A percentile compares a stretch with the other conserved stretches of the same genome.
Evolutionary conservation across 1,140 invertebrate genomes (phyloP).

Genomic region (Armadillidium nasatum): DNA sequence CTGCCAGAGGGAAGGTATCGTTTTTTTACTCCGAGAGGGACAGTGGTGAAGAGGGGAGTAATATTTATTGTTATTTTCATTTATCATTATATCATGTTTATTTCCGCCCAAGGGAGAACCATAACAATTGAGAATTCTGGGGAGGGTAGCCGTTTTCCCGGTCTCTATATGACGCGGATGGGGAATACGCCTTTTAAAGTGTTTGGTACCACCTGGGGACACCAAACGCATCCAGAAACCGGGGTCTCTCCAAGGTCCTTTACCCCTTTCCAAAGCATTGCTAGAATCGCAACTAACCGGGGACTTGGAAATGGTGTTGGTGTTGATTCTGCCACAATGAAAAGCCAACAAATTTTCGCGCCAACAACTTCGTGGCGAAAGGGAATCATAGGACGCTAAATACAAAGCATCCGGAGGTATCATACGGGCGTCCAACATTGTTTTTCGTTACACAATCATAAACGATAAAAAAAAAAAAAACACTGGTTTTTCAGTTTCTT

Average conservation of each 20-base stretch:
- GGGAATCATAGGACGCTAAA: neutral
- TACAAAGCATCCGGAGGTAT: neutral
- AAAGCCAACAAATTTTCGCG: neutral
- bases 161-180: neutral
- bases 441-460: neutral
- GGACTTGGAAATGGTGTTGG: neutral
- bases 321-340: neutral
- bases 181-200: constrained; percentile 12
- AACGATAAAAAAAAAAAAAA: too few species aligned
- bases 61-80: too few species aligned
- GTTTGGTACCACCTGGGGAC: constrained; percentile 30
- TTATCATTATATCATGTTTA: too few species aligned
- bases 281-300: neutral
- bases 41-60: too few species aligned
- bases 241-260: constrained; percentile 27
- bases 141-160: neutral
- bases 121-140: constrained; percentile 19
- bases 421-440: neutral
- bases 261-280: constrained; percentile 8
- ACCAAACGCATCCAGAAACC: constrained; percentile 32
- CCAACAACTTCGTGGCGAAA: neutral
- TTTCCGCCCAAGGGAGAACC: neutral
- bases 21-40: too few species aligned
- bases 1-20: neutral
- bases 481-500: too few species aligned